Conservation (phyloP, 1,140 invertebrate genomes). For the Drosophila hydei region DNA sequence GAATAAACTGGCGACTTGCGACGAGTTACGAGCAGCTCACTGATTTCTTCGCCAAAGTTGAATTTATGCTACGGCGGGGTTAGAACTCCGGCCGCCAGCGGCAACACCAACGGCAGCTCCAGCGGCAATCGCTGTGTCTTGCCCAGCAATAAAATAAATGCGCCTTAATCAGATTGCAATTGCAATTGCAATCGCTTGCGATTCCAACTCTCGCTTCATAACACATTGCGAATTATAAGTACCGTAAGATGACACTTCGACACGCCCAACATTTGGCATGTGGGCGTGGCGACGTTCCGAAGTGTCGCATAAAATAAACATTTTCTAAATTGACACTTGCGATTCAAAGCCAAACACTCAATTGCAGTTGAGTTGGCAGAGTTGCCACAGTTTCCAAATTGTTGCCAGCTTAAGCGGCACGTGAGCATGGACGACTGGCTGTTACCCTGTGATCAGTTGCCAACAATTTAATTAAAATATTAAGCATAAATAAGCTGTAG, state of each 20-base stretch:
- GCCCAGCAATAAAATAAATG: too few species aligned
- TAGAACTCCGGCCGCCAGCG: too few species aligned
- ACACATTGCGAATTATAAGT: slow-evolving; percentile 17
- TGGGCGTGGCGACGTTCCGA: slow-evolving; percentile 47
- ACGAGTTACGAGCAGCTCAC: slow-evolving; percentile 32
- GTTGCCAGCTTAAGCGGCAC: slow-evolving; percentile 34
- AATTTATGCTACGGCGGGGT: slow-evolving; percentile 49
- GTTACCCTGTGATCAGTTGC: not conserved
- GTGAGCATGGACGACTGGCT: slow-evolving; percentile 20
- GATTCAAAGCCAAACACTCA: slow-evolving; percentile 78
- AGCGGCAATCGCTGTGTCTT: too few species aligned
- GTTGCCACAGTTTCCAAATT: slow-evolving; percentile 11
- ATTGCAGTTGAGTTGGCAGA: slow-evolving; percentile 44
- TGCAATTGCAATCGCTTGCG: slow-evolving; percentile 62
- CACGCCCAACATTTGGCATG: slow-evolving; percentile 21
- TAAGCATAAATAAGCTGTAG: not conserved
- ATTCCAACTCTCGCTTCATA: slow-evolving; percentile 42
- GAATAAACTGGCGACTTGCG: slow-evolving; percentile 67
- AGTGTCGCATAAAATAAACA: slow-evolving; percentile 76
- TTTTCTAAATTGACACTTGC: slow-evolving; percentile 80
- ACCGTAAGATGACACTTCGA: not conserved
- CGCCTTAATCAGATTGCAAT: slow-evolving; percentile 63
- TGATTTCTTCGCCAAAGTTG: slow-evolving; percentile 50
- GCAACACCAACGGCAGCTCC: too few species aligned
- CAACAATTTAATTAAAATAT: not conserved